phyloP scores from a whole-genome alignment of 2,797 vertebrate species.

The Pogoniulus pusillus region DNA sequence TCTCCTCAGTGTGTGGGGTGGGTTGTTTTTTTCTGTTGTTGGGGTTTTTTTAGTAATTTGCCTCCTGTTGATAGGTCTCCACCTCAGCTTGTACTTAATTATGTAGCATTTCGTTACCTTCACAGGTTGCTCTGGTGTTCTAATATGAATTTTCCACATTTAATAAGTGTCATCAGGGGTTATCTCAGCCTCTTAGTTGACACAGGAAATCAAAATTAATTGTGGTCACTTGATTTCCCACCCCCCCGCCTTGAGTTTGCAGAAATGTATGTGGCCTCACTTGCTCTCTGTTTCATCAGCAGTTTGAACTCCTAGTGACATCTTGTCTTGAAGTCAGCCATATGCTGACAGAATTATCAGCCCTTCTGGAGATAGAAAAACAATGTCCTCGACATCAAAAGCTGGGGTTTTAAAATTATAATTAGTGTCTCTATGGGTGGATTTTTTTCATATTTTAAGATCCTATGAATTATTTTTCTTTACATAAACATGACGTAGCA shows the following conservation, averaged over 20 bases:
- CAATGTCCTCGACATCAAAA: constrained; percentile 47
- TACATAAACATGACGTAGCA: constrained; percentile 28
- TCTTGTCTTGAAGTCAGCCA: not conserved
- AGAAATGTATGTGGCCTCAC: not conserved
- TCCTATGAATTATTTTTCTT: constrained; percentile 32
- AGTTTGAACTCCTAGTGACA: not conserved
- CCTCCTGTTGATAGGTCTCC: not conserved
- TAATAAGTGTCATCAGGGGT: not conserved
- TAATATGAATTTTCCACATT: not conserved
- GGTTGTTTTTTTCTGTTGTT: not conserved
- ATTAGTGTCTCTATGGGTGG: constrained; percentile 57
- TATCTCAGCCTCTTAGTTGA: not conserved
- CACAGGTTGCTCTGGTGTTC: not conserved
- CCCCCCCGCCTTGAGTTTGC: not conserved
- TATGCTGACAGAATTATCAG: constrained; percentile 1
- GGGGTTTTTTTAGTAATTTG: not conserved
- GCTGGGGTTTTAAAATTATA: constrained; percentile 65
- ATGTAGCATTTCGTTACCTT: not conserved
- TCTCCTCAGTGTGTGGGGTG: not conserved
- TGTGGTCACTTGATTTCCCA: not conserved
- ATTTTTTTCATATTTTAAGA: constrained; percentile 55
- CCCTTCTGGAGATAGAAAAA: constrained; percentile 32
- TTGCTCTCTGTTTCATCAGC: not conserved
- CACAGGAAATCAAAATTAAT: not conserved
- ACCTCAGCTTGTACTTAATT: not conserved